Conservation (phyloP, 2,888 invertebrate genomes). For the Trichogramma dendrolimi region DNA sequence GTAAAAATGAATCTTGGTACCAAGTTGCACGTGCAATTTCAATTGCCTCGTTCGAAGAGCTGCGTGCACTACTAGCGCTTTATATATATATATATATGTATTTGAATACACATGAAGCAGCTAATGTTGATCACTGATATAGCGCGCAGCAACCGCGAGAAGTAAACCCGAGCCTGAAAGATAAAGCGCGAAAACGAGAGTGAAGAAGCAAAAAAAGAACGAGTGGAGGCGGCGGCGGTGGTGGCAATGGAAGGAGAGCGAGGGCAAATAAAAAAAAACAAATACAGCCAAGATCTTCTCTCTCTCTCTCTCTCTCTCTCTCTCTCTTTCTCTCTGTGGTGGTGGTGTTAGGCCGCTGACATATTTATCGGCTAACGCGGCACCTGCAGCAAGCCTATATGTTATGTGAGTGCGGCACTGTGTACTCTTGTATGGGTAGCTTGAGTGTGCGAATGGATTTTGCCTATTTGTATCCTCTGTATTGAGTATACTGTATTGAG, state of each 20-base stretch:
- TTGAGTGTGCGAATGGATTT: conserved; percentile 24
- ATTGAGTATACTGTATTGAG: no score
- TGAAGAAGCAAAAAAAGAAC: conserved; percentile 28
- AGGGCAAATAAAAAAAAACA: conserved; percentile 11
- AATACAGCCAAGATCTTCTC: conserved; percentile 18
- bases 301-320: not conserved
- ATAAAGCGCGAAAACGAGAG: conserved; percentile 15
- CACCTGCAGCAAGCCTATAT: conserved; percentile 46
- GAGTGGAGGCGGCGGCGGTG: conserved; percentile 28
- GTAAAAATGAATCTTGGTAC: no score
- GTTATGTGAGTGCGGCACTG: conserved; percentile 38
- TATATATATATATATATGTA: no score
- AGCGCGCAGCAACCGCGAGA: conserved; percentile 12
- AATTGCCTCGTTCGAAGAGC: no score
- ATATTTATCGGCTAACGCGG: conserved; percentile 51
- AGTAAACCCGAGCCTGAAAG: conserved; percentile 21
- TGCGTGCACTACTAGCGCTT: no score
- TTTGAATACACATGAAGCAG: no score
- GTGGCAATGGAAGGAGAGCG: conserved; percentile 31
- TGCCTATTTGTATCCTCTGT: conserved; percentile 37
- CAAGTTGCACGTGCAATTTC: no score
- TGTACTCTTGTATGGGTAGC: no score
- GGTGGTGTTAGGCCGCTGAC: conserved; percentile 50
- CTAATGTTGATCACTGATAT: not conserved
- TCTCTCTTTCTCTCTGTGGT: conserved; percentile 28